phyloP scores from a whole-genome alignment of 2,113 vertebrate species.

The Isichthys henryi region DNA sequence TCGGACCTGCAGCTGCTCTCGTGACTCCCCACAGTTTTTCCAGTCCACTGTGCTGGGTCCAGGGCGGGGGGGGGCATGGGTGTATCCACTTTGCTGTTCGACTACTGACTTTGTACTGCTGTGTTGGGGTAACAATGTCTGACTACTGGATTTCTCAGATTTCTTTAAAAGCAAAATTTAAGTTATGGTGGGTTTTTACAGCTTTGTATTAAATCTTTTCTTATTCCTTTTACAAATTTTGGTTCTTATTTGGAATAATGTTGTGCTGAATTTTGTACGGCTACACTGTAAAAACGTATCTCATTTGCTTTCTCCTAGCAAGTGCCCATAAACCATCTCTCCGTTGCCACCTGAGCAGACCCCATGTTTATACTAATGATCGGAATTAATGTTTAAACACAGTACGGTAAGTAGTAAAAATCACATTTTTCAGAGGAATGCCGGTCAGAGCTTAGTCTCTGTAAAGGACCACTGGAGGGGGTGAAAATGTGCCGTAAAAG shows the following conservation, averaged over 20 bases:
- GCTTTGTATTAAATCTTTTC: constrained; percentile 58
- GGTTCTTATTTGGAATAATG: background rate
- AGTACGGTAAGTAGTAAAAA: background rate
- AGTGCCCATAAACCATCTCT: background rate
- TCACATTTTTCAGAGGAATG: background rate
- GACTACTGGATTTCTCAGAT: constrained; percentile 50
- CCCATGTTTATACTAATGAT: background rate
- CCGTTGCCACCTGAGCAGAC: background rate
- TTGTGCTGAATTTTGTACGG: background rate
- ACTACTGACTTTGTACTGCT: constrained; percentile 43
- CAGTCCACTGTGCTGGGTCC: background rate
- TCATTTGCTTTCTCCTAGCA: background rate
- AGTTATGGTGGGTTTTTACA: constrained; percentile 40
- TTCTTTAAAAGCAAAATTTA: constrained; percentile 47
- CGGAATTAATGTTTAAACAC: background rate
- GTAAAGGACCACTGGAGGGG: background rate
- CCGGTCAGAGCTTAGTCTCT: background rate
- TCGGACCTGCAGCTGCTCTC: background rate
- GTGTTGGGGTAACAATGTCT: constrained; percentile 51
- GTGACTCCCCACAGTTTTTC: background rate
- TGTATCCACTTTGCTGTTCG: background rate
- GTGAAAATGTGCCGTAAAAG: background rate
- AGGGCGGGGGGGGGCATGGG: too few relatives aligned
- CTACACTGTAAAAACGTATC: background rate
- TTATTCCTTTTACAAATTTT: constrained; percentile 18